Evolutionary conservation across 2,113 vertebrate genomes (phyloP), one percentile per base, ranked within the genome.

Genomic region (Ceyx melanurus): DNA sequence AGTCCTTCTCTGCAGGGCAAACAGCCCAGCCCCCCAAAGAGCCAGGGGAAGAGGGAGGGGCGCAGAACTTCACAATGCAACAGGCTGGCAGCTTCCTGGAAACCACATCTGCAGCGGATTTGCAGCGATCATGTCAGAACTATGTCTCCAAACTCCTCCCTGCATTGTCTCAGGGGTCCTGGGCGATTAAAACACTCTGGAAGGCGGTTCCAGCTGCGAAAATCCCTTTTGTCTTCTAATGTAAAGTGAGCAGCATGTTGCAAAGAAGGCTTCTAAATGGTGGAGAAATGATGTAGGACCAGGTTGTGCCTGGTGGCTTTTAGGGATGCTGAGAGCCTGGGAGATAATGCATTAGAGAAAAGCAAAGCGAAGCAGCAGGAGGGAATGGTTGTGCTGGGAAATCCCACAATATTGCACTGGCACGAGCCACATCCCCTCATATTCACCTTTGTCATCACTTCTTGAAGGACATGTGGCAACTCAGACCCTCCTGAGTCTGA

Each of bases 21-120:
- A 28, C 0, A 56, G 40, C 71, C 46, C 35, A 17, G 21, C 48
- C 48, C 71, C 18, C 13, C 1, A 10, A 17, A 54, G 37, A 82
- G 45, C 15, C 6, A 13, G 15, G 68, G 93, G 89, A 74, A 88
- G 62, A 96, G 93, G 90, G 77, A 94, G 88, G 3, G 64, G 85
- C 13, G 0, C 10, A 1, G 85, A 29, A 67, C 86, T 46, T 56
- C 80, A 93, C 95, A 82, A 90, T 70, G 11, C 61, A 72, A 35
- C 13, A 10, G 9, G 58, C 67, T 7, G 23, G 65, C 18, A 37
- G 88, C 92, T 94, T 94, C 94, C 96, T 89, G 89, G 77, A 95
- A 93, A 92, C 67, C 90, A 93, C 91, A 94, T 89, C 92, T 92
- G 93, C 94, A 88, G 82, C 37, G 79, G 91, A 94, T 97, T 93